Evolutionary conservation across 64 coral and sea anemone species (phyloP).

Genomic region (Stylophora pistillata): DNA sequence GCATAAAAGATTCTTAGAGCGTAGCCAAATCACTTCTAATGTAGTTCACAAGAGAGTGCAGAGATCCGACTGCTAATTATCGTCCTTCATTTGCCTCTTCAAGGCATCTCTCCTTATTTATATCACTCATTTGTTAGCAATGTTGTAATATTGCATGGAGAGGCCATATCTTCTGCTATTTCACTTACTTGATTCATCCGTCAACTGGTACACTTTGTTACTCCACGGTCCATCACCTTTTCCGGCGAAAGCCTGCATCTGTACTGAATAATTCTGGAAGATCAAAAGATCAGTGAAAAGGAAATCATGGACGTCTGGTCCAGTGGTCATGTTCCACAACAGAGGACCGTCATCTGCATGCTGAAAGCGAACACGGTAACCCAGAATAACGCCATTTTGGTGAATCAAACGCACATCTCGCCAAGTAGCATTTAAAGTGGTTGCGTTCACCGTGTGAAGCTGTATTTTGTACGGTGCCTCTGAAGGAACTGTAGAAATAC

Average conservation of each 20-base stretch:
- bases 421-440: not conserved
- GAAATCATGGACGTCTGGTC: not conserved
- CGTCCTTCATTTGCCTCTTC: not conserved
- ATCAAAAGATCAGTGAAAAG: not conserved
- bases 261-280: conserved; percentile 25
- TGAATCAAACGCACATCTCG: not conserved
- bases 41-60: too few relatives aligned
- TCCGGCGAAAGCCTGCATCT: not conserved
- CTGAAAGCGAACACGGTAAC: not conserved
- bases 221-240: conserved; percentile 4
- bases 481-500: conserved; percentile 8
- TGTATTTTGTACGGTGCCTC: not conserved
- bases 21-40: too few relatives aligned
- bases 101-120: too few relatives aligned
- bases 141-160: too few relatives aligned
- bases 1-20: too few relatives aligned
- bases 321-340: not conserved
- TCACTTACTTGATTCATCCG: conserved; percentile 3
- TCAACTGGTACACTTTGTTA: conserved; percentile 8
- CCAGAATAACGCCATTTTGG: conserved; percentile 17
- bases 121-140: too few relatives aligned
- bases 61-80: too few relatives aligned
- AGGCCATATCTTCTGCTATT: too few relatives aligned
- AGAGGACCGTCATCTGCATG: not conserved
- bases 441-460: not conserved